Base-by-base conservation (phyloP, 2,888 invertebrate genomes). In the Pyrrhia umbra region DNA sequence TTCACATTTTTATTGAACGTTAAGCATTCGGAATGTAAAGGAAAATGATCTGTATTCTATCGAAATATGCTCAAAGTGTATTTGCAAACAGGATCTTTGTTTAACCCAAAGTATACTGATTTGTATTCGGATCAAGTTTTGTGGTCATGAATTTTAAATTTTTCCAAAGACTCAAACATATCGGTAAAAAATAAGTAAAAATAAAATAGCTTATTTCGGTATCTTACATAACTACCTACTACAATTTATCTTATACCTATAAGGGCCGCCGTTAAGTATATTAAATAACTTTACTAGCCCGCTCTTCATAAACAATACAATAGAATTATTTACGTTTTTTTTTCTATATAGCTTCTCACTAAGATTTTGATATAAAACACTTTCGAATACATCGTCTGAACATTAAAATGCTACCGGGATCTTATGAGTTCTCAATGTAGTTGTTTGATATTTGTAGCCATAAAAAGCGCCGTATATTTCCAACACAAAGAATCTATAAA, bases 111-210 rank as follows among this genome's bases (percentile, higher is more conserved):
- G 67, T 45, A 50, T 59, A 49, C 50, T 51, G 47, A 75, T 77
- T 61, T 66, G 75, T 77, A 75, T 73, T 64, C 70, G 68, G 45
- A 59, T 67, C 72, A 57, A 39, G 40, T 64, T 4, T 15, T 46
- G 40, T 39, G 30, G 66, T 58, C 72, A 68, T 75, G 79, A 79
- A 77, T 79, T 79, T 77, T 72, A 68, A 78, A 64, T 47, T 68
- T 59, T 58, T 61, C 45, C 57, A 52, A 51, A 55, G 43, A 9
- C 55, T 23, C 40, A 10, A 40, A 46, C 47, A 52, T 16, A 34
- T 55, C 54, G 68, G 60, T 59, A 52, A 46, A 39, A n/a, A n/a
- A n/a, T n/a, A n/a, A n/a, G n/a, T n/a, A n/a, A n/a, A n/a, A n/a
- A n/a, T n/a, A n/a, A n/a, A n/a, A n/a, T n/a, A n/a, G n/a, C n/a